phyloP scores from a whole-genome alignment of 2,113 vertebrate species.

The Scopus umbretta region DNA sequence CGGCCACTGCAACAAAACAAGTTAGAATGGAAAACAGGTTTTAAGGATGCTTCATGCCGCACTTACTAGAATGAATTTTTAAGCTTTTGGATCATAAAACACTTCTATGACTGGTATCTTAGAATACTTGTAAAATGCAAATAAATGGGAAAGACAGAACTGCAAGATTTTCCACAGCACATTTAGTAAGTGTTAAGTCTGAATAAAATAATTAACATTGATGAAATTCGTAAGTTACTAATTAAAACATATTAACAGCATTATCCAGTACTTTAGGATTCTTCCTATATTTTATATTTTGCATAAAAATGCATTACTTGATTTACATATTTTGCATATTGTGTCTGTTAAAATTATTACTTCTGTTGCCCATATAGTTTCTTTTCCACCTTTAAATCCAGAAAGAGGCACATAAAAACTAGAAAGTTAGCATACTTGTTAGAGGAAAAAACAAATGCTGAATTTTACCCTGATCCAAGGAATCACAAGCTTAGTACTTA shows the following conservation, averaged over 20 bases:
- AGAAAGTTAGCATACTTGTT: background rate
- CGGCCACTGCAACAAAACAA: background rate
- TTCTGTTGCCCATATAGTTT: background rate
- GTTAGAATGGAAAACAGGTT: background rate
- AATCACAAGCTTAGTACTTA: background rate
- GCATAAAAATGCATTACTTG: background rate
- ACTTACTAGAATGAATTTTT: background rate
- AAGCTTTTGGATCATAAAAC: background rate
- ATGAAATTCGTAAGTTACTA: background rate
- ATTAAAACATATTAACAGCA: background rate
- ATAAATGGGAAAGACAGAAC: background rate
- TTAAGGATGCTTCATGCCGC: background rate
- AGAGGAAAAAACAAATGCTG: background rate
- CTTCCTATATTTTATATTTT: background rate
- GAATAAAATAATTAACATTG: background rate
- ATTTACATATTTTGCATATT: background rate
- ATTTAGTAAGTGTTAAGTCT: background rate
- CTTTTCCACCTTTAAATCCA: background rate
- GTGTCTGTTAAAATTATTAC: background rate
- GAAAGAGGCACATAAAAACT: background rate
- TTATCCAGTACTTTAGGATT: background rate
- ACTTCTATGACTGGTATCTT: background rate
- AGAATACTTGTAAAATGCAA: background rate
- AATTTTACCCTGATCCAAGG: background rate
- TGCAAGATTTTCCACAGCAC: background rate